Base-by-base conservation (phyloP, 1,140 invertebrate species). In the Bombus ignitus region DNA sequence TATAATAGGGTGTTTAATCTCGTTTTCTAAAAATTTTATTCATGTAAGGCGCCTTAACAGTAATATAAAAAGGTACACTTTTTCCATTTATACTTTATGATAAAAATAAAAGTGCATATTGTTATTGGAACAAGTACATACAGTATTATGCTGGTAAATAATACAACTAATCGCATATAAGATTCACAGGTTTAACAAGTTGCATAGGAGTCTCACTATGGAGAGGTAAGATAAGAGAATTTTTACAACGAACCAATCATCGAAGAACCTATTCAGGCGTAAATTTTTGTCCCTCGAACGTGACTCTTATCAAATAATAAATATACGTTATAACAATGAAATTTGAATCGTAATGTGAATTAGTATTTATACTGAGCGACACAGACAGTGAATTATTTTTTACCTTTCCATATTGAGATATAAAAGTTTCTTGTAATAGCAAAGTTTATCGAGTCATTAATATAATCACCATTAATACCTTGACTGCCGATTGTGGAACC, bases 51-150 rank as follows among this genome's bases (percentile, higher is more conserved):
- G 92, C 91, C 91, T 92, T 92, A 92, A 93, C 87, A 92, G 86
- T 93, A 92, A 92, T 91, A 92, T 92, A 92, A 91, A 93, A 91
- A 92, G 89, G 90, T 92, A 92, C 89, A 93, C 88, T 92, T 92
- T 53, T 90, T 91, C 72, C 90, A 91, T 89, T 92, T 90, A 91
- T 91, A 86, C 81, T 89, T 88, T 90, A 90, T 89, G 87, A 93
- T 91, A 92, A 92, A 91, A 93, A 92, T 93, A 93, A 93, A 92
- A 91, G 89, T 92, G 88, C 89, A 91, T 92, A 92, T 89, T 76
- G 78, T 88, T 92, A 92, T 92, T 87, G 90, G 86, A 92, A 92
- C 90, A 90, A 93, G 88, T 92, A 92, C 88, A 89, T 92, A 91
- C 85, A 91, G 76, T 88, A 86, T 91, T 91, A 93, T 88, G 88